phyloP scores from a whole-genome alignment of 2,113 vertebrate species.

The Cyanistes caeruleus region DNA sequence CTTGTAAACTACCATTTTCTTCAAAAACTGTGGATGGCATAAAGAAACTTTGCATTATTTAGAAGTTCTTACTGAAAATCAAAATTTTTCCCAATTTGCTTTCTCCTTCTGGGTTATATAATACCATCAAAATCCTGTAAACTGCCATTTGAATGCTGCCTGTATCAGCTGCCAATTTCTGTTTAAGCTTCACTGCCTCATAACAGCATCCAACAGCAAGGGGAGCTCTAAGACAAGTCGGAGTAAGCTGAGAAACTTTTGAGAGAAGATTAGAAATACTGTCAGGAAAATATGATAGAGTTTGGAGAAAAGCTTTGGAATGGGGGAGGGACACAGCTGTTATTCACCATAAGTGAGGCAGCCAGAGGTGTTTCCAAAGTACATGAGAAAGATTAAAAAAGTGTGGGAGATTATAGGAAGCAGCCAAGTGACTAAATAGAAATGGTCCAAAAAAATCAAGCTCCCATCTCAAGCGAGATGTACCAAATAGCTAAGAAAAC shows the following conservation, averaged over 20 bases:
- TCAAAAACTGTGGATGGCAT: neutral
- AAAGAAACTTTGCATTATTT: neutral
- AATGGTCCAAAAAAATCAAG: neutral
- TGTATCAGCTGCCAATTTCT: neutral
- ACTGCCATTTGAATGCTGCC: neutral
- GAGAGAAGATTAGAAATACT: neutral
- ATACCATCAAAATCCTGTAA: neutral
- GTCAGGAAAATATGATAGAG: neutral
- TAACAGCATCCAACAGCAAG: constrained; percentile 50
- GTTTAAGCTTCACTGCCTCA: neutral
- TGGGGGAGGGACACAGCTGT: neutral
- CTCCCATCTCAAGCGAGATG: fast-evolving
- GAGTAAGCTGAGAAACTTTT: neutral
- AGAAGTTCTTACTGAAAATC: neutral
- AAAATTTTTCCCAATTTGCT: neutral
- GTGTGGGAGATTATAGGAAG: neutral
- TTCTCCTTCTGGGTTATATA: neutral
- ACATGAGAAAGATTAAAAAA: neutral
- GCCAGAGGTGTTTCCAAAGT: neutral
- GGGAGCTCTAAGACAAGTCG: constrained; percentile 64
- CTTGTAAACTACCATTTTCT: neutral
- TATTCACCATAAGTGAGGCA: neutral
- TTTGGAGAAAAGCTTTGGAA: neutral
- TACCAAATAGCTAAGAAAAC: neutral
- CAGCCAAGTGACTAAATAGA: neutral